Base-by-base conservation (phyloP, 2,888 invertebrate species). In the Clusia tigrina region DNA sequence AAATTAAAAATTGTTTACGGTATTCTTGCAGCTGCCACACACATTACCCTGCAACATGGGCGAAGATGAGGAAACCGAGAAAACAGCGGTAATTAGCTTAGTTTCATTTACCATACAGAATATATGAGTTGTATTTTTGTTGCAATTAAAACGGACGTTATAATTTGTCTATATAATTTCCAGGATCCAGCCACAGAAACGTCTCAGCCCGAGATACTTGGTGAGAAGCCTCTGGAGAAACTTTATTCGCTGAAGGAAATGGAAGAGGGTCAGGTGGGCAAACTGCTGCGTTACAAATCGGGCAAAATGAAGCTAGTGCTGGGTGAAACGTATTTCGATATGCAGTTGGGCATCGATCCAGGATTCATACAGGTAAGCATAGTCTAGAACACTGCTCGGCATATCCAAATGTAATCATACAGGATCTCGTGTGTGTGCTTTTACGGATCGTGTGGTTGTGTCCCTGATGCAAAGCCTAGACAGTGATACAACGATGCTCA, bases 261-360 rank as follows among this genome's bases (percentile, higher is more conserved):
- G 69, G 86, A 87, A 65, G 89, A 89, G 67, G 89, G 89, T 1
- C 85, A 85, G 67, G 85, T 89, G 32, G 89, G 89, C 0, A 87
- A 86, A 69, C 78, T 89, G 65, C 74, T 85, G 38, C 84, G 88
- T 17, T 88, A 87, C 71, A 86, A 85, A 48, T 89, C 89, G 0
- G 89, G 89, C 0, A 85, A 86, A 63, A 86, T 87, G 53, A 86
- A 86, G 55, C 78, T 89, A 6, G 71, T 82, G 10, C 82, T 89
- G 0, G 89, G 88, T 0, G 86, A 87, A 63, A 86, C 87, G 0
- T 76, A 82, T 20, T 88, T 88, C 69, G 88, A 89, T 81, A 85
- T 89, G 9, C 84, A 85, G 53, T 82, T 87, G 67, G 89, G 89
- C 17, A 86, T 88, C 0, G 87, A 87, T 59, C 81, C 87, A 0